These are phyloP conservation scores for Cerceris rybyensis DNA, from an alignment of 2,888 invertebrate species.

Conservation along the genomic window DNA sequence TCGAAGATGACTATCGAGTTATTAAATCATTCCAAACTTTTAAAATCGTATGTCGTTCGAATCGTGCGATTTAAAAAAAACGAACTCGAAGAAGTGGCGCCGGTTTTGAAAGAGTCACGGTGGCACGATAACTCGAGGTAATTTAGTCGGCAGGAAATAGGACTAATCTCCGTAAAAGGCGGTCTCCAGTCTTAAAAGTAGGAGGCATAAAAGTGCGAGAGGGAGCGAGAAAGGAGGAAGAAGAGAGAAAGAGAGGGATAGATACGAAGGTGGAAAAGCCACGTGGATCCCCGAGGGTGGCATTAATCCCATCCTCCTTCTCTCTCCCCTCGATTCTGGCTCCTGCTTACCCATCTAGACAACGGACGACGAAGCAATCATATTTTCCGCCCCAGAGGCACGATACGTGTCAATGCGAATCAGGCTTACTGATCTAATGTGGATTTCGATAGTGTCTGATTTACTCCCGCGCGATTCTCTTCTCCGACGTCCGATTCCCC, in stretches of 20 bases:
- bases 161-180: constrained; percentile 62
- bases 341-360: constrained; percentile 72
- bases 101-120: neutral
- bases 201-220: constrained; percentile 53
- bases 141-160: constrained; percentile 21
- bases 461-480: constrained; percentile 67
- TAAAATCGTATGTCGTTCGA: too few species aligned
- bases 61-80: too few species aligned
- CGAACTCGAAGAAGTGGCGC: too few species aligned
- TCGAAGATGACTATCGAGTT: too few species aligned
- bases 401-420: constrained; percentile 81
- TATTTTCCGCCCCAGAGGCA: constrained; percentile 81
- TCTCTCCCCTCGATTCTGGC: constrained; percentile 30
- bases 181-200: constrained; percentile 52
- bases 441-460: constrained; percentile 80
- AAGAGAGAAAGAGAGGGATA: constrained; percentile 3
- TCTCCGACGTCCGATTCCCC: constrained; percentile 14
- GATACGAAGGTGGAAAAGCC: constrained; percentile 60
- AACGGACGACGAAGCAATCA: constrained; percentile 79
- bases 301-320: constrained; percentile 78
- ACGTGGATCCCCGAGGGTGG: constrained; percentile 79
- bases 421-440: constrained; percentile 81
- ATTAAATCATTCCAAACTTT: too few species aligned
- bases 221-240: constrained; percentile 8
- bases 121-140: constrained; percentile 11